Base-by-base conservation (phyloP, 2,113 vertebrate genomes). In the Ailurus styani region DNA sequence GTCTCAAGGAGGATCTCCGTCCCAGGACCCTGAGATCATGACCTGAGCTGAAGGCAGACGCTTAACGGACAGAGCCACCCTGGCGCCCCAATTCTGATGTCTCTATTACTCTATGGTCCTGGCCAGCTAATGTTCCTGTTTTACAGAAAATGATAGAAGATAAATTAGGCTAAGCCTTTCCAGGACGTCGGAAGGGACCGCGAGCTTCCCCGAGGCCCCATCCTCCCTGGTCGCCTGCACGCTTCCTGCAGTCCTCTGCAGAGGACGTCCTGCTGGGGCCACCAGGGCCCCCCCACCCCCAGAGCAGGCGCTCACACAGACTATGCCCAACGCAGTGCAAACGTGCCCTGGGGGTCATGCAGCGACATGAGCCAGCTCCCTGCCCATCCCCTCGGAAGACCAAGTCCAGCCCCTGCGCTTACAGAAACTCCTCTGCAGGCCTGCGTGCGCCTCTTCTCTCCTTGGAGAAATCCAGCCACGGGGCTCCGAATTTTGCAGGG, bases 311-410 rank as follows among this genome's bases (percentile, higher is more conserved):
- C 23, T 45, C 14, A 5, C 23, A 0, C 0, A 27, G 20, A 31
- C 17, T 2, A 9, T 17, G 5, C 15, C 5, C 66, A 7, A 12
- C 0, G 15, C 29, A 2, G 0, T 0, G 4, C 5, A 34, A 23
- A 10, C 0, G 37, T 0, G 5, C 54, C 77, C 37, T 47, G 20
- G 15, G 7, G 6, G 13, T 0, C 1, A 21, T 7, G 25, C 0
- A 2, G 47, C 2, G 5, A 15, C 8, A 4, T 7, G 11, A 42
- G 42, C 72, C 60, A 4, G 52, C 1, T 17, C 75, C n/a, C 64
- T 2, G 18, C 7, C 9, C 17, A 0, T 8, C 27, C 42, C 52
- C 3, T 40, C 89, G 0, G 23, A 40, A 45, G 57, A 31, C n/a
- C 31, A 2, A 1, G 66, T 0, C 3, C 52, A n/a, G 15, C 7